Conservation (phyloP, 1,140 invertebrate species). For the Pseudomyrmex cubaensis region DNA sequence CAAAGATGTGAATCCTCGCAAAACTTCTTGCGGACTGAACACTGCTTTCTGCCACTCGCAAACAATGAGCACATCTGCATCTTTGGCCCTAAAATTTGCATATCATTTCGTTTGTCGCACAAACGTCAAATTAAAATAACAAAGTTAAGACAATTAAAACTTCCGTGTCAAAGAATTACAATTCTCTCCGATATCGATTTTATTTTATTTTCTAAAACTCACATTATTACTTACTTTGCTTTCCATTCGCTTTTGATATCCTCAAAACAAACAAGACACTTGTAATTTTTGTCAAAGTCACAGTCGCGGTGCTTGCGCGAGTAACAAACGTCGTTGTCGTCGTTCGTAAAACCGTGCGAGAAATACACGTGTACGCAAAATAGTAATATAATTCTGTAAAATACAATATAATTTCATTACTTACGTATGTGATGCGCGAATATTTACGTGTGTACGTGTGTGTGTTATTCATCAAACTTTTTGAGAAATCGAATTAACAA, state of each 20-base stretch:
- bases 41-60: constrained; percentile 70
- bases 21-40: constrained; percentile 66
- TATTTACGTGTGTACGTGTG: too few species aligned
- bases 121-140: background rate
- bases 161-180: background rate
- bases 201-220: background rate
- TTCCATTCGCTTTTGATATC: constrained; percentile 70
- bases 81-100: constrained; percentile 58
- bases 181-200: background rate
- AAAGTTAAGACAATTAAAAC: background rate
- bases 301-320: constrained; percentile 55
- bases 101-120: background rate
- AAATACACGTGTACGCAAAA: background rate
- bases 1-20: constrained; percentile 67
- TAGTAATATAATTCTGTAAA: constrained; percentile 9
- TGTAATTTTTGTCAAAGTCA: constrained; percentile 61
- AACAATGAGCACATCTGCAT: constrained; percentile 54
- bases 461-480: background rate
- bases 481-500: background rate
- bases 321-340: constrained; percentile 61
- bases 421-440: too few species aligned
- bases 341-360: constrained; percentile 5
- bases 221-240: constrained; percentile 47
- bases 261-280: constrained; percentile 70
- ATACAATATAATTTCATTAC: background rate